phyloP scores from a whole-genome alignment of 2,888 invertebrate species.

The Chirona hameri region DNA sequence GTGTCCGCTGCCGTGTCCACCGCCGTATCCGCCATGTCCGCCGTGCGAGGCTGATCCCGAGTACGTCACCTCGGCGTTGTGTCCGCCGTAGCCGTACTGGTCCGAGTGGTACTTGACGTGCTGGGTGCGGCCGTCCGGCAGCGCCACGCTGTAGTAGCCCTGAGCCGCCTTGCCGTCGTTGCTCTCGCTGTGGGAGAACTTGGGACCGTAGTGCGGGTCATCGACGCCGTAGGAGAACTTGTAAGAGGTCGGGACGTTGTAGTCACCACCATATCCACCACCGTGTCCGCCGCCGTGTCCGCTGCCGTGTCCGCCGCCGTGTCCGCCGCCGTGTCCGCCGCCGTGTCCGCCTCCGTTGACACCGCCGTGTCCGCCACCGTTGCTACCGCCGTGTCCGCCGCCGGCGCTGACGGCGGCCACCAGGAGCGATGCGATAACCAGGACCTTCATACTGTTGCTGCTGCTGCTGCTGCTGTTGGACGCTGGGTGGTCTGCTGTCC shows the following conservation, averaged over 20 bases:
- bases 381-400: no score
- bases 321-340: no score
- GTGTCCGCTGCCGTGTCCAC: no score
- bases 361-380: no score
- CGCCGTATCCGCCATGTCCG: background rate
- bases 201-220: conserved; percentile 33
- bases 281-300: background rate
- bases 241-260: conserved; percentile 31
- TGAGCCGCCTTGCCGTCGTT: background rate
- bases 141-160: no score
- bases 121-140: conserved; percentile 37
- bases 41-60: background rate
- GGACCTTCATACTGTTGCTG: no score
- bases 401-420: no score
- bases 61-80: background rate
- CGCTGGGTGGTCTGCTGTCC: no score
- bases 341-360: background rate
- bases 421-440: no score
- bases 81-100: background rate
- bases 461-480: no score
- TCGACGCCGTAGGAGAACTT: conserved; percentile 32
- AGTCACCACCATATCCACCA: background rate
- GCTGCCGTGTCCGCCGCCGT: no score
- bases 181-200: background rate
- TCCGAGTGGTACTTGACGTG: conserved; percentile 32